Base-by-base conservation (phyloP, 2,888 invertebrate species). In the Phaonia tiefii region DNA sequence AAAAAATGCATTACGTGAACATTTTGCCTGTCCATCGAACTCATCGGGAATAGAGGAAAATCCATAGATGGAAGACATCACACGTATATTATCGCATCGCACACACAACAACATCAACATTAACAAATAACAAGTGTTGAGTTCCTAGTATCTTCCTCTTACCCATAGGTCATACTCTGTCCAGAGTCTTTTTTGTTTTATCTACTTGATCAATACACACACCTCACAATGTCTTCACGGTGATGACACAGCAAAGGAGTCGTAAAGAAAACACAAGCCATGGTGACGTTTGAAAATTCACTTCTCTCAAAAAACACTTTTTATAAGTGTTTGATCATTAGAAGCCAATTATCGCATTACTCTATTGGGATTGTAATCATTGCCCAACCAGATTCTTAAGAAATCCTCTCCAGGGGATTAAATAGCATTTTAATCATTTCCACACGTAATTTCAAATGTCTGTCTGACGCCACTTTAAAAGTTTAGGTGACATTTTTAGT, bases 1-100 rank as follows among this genome's bases (percentile, higher is more conserved):
- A 69, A 70, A 76, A 76, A 78, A 71, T 71, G 72, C 77, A 76
- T 73, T 76, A 70, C 25, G 11, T n/a, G 31, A 56, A 15, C 26
- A 25, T 65, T 65, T 44, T 63, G 25, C 56, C 26, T 37, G 31
- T 60, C 15, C 31, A 31, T 31, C 8, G 31, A 31, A 31, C 31
- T 31, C 3, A 31, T 31, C 31, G 31, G 31, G 4, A 5, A 31
- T 31, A 8, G 31, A n/a, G n/a, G n/a, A n/a, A 3, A 3, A 31
- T 31, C 8, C 31, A 31, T 31, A 31, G 3, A 31, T 3, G 3
- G 31, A 31, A 31, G 8, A 31, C 8, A 5, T 31, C 31, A 3
- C n/a, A n/a, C n/a, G n/a, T 31, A 8, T 8, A 31, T 25, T 17
- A 51, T 51, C 51, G 25, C 13, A 20, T 5, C 22, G 17, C 46